These are phyloP conservation scores for Agriopis marginaria DNA, from an alignment of 2,888 invertebrate species.

Conservation along the genomic window DNA sequence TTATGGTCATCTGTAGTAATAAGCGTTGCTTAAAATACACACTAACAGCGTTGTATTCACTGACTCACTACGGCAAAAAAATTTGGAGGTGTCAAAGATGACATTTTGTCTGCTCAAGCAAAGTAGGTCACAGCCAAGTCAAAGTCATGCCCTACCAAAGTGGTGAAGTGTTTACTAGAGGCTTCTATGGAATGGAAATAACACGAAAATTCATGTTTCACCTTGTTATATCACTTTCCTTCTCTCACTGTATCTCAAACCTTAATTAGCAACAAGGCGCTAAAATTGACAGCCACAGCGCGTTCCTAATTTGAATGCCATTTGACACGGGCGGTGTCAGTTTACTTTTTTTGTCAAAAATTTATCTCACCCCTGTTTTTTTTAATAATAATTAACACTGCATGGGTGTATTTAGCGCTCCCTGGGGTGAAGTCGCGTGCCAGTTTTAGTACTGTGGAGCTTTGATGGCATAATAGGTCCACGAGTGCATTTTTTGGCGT, in stretches of 20 bases:
- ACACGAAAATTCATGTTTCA: background rate
- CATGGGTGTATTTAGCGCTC: constrained; percentile 21
- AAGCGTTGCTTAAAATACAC: no score
- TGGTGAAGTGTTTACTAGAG: no score
- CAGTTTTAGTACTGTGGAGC: background rate
- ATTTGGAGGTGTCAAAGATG: no score
- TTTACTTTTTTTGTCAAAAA: constrained; percentile 25
- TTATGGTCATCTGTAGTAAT: no score
- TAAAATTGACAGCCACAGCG: constrained; percentile 24
- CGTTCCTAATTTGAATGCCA: constrained; percentile 40
- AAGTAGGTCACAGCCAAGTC: no score
- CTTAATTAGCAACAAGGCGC: constrained; percentile 23
- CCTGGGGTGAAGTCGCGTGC: constrained; percentile 30
- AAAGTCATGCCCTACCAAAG: no score
- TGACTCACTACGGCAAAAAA: no score
- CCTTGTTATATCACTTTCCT: background rate
- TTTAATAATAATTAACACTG: constrained; percentile 29
- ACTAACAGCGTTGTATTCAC: no score
- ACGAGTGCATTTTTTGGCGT: no score
- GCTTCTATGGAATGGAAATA: background rate
- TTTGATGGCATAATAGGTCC: no score
- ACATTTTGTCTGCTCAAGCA: no score
- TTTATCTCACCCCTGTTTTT: constrained; percentile 23
- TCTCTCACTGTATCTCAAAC: constrained; percentile 10
- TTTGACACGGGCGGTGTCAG: constrained; percentile 42